A percentile compares a stretch with the other conserved stretches of the same genome.
phyloP scores from a whole-genome alignment of 2,113 vertebrate genomes.

The Bubalus kerabau region DNA sequence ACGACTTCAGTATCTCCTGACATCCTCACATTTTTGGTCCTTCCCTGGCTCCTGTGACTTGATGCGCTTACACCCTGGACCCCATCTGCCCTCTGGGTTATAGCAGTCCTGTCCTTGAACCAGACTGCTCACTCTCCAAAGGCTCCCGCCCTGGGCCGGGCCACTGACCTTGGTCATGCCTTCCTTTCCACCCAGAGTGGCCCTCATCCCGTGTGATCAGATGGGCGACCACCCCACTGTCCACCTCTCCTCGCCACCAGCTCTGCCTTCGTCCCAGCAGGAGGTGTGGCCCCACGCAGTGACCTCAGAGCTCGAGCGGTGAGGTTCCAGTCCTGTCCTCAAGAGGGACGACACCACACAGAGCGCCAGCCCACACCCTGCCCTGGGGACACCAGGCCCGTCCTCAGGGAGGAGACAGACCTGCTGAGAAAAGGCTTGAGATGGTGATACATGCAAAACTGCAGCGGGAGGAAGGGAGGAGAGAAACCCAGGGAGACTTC shows the following conservation, averaged over 20 bases:
- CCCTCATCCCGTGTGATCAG: background rate
- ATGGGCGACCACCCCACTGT: background rate
- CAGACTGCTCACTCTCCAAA: background rate
- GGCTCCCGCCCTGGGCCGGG: background rate
- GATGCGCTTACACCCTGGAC: no score
- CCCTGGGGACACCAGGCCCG: background rate
- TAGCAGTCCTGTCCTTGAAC: background rate
- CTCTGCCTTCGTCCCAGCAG: background rate
- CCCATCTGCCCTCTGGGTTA: no score
- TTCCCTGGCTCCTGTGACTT: background rate
- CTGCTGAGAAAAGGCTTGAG: background rate
- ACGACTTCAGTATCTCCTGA: rapidly evolving
- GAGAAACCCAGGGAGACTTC: no score
- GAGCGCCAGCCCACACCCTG: background rate
- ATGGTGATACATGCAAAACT: no score
- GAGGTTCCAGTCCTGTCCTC: background rate
- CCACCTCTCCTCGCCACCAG: background rate
- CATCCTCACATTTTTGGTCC: background rate
- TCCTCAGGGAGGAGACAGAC: background rate
- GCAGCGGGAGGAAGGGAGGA: background rate
- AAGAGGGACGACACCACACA: background rate
- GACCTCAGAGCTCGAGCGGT: background rate
- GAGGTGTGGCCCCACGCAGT: background rate
- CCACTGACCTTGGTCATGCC: background rate
- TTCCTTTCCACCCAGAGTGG: rapidly evolving